Evolutionary conservation across 2,888 invertebrate genomes (phyloP), one percentile per base, ranked within the genome.

Genomic region (Tigriopus californicus): DNA sequence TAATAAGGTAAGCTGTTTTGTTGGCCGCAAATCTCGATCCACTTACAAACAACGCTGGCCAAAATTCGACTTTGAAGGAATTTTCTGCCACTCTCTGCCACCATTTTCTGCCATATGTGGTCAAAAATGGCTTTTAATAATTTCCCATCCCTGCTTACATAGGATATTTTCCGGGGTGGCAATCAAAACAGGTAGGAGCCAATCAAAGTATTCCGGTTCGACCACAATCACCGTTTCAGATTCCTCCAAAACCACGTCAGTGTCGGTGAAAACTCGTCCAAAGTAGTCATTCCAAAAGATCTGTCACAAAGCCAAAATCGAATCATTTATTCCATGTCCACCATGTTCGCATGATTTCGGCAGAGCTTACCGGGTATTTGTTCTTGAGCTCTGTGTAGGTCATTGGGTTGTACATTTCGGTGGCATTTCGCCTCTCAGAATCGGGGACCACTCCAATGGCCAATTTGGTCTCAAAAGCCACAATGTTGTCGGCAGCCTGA

Each of bases 201-300:
- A 25, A 46, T 6, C 33, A 15, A 58, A 58, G 25, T 49, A 58
- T 5, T 49, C 41, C 4, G 58, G 58, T 18, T 49, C 22, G 1
- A 48, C 49, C 48, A 49, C 49, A 49, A 58, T 58, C 18, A 58
- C 33, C 40, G 13, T 52, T 40, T 58, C 58, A 6, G 48, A 24
- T 2, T 58, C 20, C 1, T 6, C 40, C 10, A 49, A 33, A 24
- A 13, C 4, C 2, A 51, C 15, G 24, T n/a, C 40, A 20, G 15
- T 22, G 15, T 48, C 58, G 12, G n/a, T 33, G 18, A 46, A 33
- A 40, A 53, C 5, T 18, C 10, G 15, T 11, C 18, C 44, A 44
- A 54, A 41, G 41, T 41, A 54, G 13, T 41, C 18, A 13, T 1
- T 41, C 54, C 54, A 54, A 13, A 40, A 18, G n/a, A 54, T 41